Evolutionary conservation across 2,797 vertebrate genomes (phyloP).

Genomic region (Siniperca scherzeri): DNA sequence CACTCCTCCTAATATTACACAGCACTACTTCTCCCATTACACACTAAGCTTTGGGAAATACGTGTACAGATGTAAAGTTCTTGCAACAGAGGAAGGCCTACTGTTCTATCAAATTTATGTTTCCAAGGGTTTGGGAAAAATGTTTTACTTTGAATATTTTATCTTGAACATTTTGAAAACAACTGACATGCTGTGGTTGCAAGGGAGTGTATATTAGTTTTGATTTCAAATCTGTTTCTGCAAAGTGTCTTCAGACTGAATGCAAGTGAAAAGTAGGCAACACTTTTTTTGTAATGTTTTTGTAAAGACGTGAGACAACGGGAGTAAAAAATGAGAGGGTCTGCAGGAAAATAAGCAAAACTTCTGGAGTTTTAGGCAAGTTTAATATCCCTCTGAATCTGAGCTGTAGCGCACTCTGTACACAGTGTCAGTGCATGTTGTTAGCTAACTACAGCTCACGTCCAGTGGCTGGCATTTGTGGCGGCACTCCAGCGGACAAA

Average conservation of each 20-base stretch:
- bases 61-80: neutral
- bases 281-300: neutral
- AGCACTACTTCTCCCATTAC: neutral
- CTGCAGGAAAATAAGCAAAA: neutral
- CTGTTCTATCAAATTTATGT: neutral
- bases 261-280: neutral
- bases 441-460: neutral
- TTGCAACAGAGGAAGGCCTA: neutral
- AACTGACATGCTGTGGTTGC: neutral
- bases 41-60: neutral
- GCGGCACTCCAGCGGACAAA: neutral
- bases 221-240: constrained; percentile 12
- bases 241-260: neutral
- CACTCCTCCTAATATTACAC: neutral
- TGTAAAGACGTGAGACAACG: neutral
- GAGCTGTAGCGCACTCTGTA: neutral
- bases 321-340: neutral
- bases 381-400: neutral
- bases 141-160: neutral
- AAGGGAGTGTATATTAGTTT: neutral
- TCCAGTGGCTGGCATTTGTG: neutral
- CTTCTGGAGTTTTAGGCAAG: neutral
- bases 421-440: too few species aligned
- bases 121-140: neutral
- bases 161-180: constrained; percentile 14